Conservation (phyloP, 2,113 vertebrate genomes). For the Ranitomeya imitator region DNA sequence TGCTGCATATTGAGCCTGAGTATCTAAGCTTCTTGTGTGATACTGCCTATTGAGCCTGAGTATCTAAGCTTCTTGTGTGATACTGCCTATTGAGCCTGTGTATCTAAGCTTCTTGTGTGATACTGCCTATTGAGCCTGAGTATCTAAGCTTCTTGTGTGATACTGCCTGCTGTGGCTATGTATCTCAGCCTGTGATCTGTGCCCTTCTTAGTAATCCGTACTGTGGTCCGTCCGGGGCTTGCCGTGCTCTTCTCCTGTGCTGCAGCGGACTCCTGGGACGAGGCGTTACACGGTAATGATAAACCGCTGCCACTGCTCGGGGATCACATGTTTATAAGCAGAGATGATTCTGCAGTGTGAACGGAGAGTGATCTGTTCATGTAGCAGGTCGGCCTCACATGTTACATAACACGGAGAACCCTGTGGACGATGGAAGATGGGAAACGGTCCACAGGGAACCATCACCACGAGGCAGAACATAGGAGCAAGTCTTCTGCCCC, state of each 20-base stretch:
- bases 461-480: neutral
- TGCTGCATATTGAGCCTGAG: no score
- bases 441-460: neutral
- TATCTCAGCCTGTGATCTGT: neutral
- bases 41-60: no score
- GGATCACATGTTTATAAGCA: slow-evolving; percentile 48
- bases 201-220: neutral
- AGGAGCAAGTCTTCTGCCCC: neutral
- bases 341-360: slow-evolving; percentile 38
- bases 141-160: no score
- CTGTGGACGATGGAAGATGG: neutral
- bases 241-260: neutral
- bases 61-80: no score
- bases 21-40: no score
- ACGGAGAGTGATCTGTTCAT: slow-evolving; percentile 44
- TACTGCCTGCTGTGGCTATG: no score
- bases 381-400: neutral
- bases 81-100: no score
- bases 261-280: neutral
- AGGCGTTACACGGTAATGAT: slow-evolving; percentile 1
- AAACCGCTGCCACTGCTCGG: neutral
- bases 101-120: no score
- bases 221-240: neutral
- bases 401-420: slow-evolving; percentile 17
- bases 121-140: no score